phyloP scores from a whole-genome alignment of 2,888 invertebrate genomes.

The Gymnosoma rotundatum region DNA sequence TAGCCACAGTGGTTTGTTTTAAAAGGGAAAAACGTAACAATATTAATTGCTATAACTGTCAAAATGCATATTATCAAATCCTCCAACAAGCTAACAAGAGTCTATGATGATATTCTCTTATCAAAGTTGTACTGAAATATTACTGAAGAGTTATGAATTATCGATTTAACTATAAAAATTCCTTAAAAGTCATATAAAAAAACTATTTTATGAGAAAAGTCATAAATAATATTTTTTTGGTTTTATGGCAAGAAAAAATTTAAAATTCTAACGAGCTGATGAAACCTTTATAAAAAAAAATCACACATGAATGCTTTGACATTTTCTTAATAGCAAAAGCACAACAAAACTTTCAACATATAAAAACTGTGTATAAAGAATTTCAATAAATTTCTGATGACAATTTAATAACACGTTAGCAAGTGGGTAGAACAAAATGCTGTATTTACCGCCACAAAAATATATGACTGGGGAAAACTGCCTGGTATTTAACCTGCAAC shows the following conservation, averaged over 20 bases:
- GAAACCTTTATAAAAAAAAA: constrained; percentile 30
- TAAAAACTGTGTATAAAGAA: constrained; percentile 40
- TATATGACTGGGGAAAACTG: neutral
- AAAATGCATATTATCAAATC: too few relatives aligned
- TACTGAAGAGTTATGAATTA: neutral
- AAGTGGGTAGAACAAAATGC: constrained; percentile 36
- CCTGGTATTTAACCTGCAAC: constrained; percentile 42
- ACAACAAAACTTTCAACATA: neutral
- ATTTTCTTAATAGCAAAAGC: constrained; percentile 21
- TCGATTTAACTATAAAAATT: constrained; percentile 18
- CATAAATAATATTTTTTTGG: too few relatives aligned
- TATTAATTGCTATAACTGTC: too few relatives aligned
- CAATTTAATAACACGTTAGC: constrained; percentile 70
- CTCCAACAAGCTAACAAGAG: too few relatives aligned
- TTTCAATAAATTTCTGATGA: constrained; percentile 70
- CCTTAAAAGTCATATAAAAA: neutral
- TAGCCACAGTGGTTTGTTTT: too few relatives aligned
- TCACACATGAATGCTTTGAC: constrained; percentile 32
- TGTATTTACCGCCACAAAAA: constrained; percentile 37
- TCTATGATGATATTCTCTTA: too few relatives aligned
- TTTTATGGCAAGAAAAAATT: neutral
- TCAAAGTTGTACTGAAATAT: too few relatives aligned
- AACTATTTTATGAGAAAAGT: neutral
- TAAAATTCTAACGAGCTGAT: constrained; percentile 40
- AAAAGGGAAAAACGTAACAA: too few relatives aligned